Percentiles rank a stretch among this genome's conserved stretches.
These are phyloP conservation scores for Chelon auratus DNA, from an alignment of 2,797 vertebrate genomes.

Conservation along the genomic window DNA sequence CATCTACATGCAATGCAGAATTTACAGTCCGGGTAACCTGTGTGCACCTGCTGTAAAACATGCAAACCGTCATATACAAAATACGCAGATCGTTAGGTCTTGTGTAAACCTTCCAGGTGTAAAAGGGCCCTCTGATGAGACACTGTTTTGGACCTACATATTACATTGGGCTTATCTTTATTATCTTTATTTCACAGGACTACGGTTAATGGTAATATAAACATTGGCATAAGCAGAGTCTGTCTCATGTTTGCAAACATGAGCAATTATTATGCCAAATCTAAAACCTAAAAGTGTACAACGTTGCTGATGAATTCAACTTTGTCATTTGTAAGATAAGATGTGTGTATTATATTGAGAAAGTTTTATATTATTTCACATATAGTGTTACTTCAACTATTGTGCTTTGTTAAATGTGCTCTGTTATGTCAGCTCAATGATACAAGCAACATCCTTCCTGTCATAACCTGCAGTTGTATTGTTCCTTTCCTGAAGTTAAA, in stretches of 20 bases:
- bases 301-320: no score
- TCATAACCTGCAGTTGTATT: constrained; percentile 1
- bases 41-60: background rate
- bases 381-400: background rate
- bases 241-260: no score
- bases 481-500: constrained; percentile 1
- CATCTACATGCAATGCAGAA: background rate
- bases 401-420: background rate
- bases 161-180: background rate
- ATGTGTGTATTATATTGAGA: no score
- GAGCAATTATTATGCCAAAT: no score
- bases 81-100: background rate
- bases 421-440: background rate
- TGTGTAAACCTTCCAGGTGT: background rate
- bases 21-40: background rate
- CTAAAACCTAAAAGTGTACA: no score
- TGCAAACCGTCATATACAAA: background rate
- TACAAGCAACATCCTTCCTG: constrained; percentile 7
- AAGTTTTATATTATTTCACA: no score
- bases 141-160: background rate
- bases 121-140: background rate
- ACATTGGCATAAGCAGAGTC: no score
- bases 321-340: no score
- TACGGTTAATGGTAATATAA: no score
- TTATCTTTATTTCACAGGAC: background rate